Evolutionary conservation across 2,797 vertebrate genomes (phyloP), one percentile per base, ranked within the genome.

Genomic region (Anabas testudineus): DNA sequence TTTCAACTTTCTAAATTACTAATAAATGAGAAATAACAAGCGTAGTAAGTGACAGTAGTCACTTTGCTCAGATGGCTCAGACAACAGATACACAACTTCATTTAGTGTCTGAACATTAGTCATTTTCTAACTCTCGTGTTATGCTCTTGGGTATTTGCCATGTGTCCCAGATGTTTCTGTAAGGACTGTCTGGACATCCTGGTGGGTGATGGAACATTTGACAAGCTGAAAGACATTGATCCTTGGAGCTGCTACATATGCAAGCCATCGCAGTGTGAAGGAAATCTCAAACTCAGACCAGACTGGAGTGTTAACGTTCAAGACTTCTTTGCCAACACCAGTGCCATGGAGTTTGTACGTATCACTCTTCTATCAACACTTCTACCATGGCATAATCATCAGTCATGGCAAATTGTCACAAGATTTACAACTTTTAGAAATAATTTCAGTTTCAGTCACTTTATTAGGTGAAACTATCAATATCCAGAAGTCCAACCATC

Each of bases 181-280:
- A 97, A 97, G 76, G 97, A 98, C 62, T 99, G 97, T 65, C 67
- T 99, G 85, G 93, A 98, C 7, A 91, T 95, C 76, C 91, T 99
- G 86, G 95, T 98, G 71, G 94, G 95, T 0, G 46, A 88, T 0
- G 96, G 91, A 19, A 95, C 96, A 0, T 97, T 97, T 0, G 91
- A 93, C 2, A 91, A 87, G 2, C 88, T 96, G 0, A 97, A 95
- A 54, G 92, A 95, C 0, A 80, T 97, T 14, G 97, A 98, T 48
- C 97, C 97, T 0, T 99, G 97, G 97, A 96, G 93, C 90, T 99
- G 97, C 91, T 99, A 93, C 90, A 94, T 99, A 85, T 99, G 97
- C 62, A 84, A 93, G 4, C 95, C 96, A 0, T 90, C 93, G 10
- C 80, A 92, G 53, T 96, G 94, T 26, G 81, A 90, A 0, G 96